Conservation (phyloP, 2,113 vertebrate species). For the Lepus timidus region DNA sequence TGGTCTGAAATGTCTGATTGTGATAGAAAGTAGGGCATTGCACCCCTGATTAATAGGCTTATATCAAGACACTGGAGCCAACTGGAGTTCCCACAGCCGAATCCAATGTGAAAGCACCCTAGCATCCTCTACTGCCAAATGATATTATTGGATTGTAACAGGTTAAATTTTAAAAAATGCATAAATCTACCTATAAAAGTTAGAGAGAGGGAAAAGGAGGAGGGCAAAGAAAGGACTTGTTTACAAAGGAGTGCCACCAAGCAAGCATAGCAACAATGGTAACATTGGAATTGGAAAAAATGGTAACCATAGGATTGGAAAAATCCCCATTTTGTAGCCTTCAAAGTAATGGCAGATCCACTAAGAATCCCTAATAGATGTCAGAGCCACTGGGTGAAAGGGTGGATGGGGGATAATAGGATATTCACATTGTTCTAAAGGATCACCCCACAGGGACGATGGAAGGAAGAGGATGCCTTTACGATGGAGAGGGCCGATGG, state of each 20-base stretch:
- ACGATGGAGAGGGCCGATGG: not conserved
- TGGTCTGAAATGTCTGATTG: not conserved
- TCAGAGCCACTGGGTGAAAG: not conserved
- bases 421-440: not conserved
- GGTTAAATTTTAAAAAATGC: not conserved
- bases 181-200: not conserved
- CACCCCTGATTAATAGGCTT: not conserved
- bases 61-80: not conserved
- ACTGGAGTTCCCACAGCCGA: not conserved
- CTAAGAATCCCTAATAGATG: not conserved
- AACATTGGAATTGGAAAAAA: not conserved
- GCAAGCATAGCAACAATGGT: not conserved
- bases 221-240: not conserved
- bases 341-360: not conserved
- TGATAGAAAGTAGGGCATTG: not conserved
- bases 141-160: not conserved
- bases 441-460: not conserved
- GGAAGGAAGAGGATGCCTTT: not conserved
- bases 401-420: not conserved
- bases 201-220: not conserved
- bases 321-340: not conserved
- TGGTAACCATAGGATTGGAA: not conserved
- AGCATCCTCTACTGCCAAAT: not conserved
- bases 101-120: not conserved
- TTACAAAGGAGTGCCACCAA: not conserved